Base-by-base conservation (phyloP, 2,888 invertebrate genomes). In the Tribolium freemani region DNA sequence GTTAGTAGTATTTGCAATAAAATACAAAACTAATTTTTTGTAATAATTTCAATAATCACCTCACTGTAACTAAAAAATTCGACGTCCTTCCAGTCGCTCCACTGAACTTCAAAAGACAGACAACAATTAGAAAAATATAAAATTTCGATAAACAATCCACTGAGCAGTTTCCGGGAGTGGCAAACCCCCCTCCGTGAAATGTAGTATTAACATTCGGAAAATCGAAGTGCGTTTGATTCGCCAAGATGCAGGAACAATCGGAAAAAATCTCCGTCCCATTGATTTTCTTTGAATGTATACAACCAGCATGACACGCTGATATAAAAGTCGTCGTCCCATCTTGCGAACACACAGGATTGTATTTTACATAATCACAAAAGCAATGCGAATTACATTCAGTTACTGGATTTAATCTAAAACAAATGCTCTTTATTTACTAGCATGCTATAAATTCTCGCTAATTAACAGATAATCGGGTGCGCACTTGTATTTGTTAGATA, bases 271-370 rank as follows among this genome's bases (percentile, higher is more conserved):
- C 88, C 26, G 85, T 84, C 31, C 88, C 88, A 75, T 88, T 87
- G 2, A 81, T 74, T 38, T 82, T 81, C 6, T 83, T 81, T 46
- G 85, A 82, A 74, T 87, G 85, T 58, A 85, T 88, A 82, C 94
- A 94, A 3, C 95, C 94, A 13, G 94, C 94, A 82, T 94, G 93
- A 82, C 95, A 95, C 3, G 94, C 92, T 0, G 93, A 94, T 78
- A 94, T 94, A 82, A 90, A 94, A 1, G 92, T 92, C 76, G 90
- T 88, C 44, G 76, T 79, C 0, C 90, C 89, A 73, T 90, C 90
- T 74, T 90, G 88, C 3, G 91, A 90, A 81, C 93, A 94, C 0
- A 94, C 92, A 0, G 94, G 93, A 58, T 93, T 91, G 81, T 93
- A 94, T 74, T 91, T 91, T 16, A 92, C 91, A 79, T 90, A 92